These are phyloP conservation scores for Drosophila kambysellisi DNA, from an alignment of 2,888 invertebrate species.

Conservation along the genomic window DNA sequence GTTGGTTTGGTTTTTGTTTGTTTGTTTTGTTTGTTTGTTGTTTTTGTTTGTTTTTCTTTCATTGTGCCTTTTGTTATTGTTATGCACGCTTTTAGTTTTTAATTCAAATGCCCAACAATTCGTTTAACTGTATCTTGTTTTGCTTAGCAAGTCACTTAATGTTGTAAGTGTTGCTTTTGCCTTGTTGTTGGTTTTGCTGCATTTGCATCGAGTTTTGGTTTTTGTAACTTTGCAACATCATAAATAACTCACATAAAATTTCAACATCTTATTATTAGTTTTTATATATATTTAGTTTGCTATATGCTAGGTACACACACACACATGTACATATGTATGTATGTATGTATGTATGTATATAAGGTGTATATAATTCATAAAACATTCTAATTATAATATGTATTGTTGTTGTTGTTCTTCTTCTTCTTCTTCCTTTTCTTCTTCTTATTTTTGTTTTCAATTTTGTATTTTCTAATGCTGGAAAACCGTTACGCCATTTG, in stretches of 20 bases:
- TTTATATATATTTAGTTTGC: conserved; percentile 13
- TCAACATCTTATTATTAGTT: conserved; percentile 69
- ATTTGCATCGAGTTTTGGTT: conserved; percentile 22
- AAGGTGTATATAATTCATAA: conserved; percentile 77
- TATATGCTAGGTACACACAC: conserved; percentile 33
- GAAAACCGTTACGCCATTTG: conserved; percentile 26
- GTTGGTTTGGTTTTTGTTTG: conserved; percentile 9
- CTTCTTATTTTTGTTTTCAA: conserved; percentile 12
- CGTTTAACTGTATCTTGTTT: conserved; percentile 1
- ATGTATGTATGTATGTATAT: conserved; percentile 44
- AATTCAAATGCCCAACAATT: conserved; percentile 58
- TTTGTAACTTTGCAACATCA: conserved; percentile 68
- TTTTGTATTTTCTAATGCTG: conserved; percentile 20
- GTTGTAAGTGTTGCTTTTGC: conserved; percentile 19
- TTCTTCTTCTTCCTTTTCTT: conserved; percentile 21
- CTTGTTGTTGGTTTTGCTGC: conserved; percentile 8
- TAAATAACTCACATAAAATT: conserved; percentile 76
- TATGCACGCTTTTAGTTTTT: conserved; percentile 42
- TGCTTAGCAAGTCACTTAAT: conserved; percentile 12
- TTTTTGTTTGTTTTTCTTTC: conserved; percentile 3
- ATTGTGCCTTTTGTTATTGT: conserved; percentile 44
- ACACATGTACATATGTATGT: conserved; percentile 20
- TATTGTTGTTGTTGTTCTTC: conserved; percentile 42
- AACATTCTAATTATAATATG: conserved; percentile 72
- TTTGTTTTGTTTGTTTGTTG: conserved; percentile 9